Evolutionary conservation across 2,888 invertebrate species (phyloP), one percentile per base, ranked within the genome.

Genomic region (Drosophila merina): DNA sequence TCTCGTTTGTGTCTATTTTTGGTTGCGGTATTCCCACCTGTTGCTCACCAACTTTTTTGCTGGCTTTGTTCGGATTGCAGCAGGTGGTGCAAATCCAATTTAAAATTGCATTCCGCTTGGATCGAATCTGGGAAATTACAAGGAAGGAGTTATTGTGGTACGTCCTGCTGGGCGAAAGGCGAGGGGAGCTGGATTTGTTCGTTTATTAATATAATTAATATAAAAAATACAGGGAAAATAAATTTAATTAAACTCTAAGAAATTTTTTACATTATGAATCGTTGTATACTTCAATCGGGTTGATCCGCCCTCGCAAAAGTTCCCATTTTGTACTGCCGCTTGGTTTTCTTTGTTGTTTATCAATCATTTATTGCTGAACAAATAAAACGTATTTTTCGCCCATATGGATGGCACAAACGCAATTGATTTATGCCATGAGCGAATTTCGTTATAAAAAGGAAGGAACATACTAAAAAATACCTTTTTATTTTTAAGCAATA

Each of bases 71-170:
- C 44, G 54, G 58, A 57, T 42, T 70, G 60, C 72, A 57, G 74
- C 74, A 76, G 84, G 80, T 83, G 73, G 71, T 54, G 54, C 28
- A 76, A 86, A 88, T 77, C 75, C 76, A 88, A 88, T 84, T 88
- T 79, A 48, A 83, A 86, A 88, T 64, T 74, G 72, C 66, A 75
- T 72, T 84, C 52, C 49, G 45, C 47, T 28, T 33, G 55, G 40
- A 25, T 44, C 42, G 25, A 42, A 20, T 10, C 12, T 40, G 1
- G 10, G 59, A 20, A 31, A 26, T 10, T 5, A 10, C 9, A 26
- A 38, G 33, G 28, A 14, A 38, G 31, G 55, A 38, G 20, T 10
- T 10, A 6, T 7, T 7, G 26, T 7, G 20, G 30, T 4, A n/a
- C 4, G 40, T 8, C 20, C 54, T 47, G 47, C 54, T 42, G 68